A percentile compares a stretch with the other conserved stretches of the same genome.
These are phyloP conservation scores for Orius insidiosus DNA, from an alignment of 1,140 invertebrate species.

Conservation along the genomic window DNA sequence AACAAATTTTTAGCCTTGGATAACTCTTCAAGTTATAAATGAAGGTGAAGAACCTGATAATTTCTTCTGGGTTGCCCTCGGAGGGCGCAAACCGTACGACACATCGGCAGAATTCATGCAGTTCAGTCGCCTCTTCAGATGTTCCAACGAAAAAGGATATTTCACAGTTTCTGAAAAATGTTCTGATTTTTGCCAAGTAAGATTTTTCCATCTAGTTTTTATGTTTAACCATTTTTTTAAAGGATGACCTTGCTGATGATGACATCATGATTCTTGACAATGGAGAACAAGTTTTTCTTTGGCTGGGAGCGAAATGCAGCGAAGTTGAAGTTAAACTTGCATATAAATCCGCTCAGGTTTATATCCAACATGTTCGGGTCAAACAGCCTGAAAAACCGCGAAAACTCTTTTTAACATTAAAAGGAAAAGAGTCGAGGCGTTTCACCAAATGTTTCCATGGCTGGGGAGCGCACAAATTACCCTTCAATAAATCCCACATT, in stretches of 20 bases:
- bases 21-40: slow-evolving; percentile 67
- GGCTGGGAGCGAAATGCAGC: slow-evolving; percentile 88
- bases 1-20: slow-evolving; percentile 43
- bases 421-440: slow-evolving; percentile 85
- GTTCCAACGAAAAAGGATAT: slow-evolving; percentile 98
- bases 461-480: slow-evolving; percentile 66
- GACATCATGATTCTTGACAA: slow-evolving; percentile 99
- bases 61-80: slow-evolving; percentile 95
- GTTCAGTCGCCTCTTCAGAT: slow-evolving; percentile 86
- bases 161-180: slow-evolving; percentile 99
- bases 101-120: slow-evolving; percentile 84
- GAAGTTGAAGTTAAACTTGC: slow-evolving; percentile 98
- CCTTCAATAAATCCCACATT: slow-evolving; percentile 29
- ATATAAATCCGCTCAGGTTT: slow-evolving; percentile 94
- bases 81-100: slow-evolving; percentile 85
- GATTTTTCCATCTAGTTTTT: background rate
- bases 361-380: slow-evolving; percentile 90
- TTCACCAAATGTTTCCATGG: slow-evolving; percentile 99
- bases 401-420: slow-evolving; percentile 90
- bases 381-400: slow-evolving; percentile 84
- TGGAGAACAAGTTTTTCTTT: slow-evolving; percentile 93
- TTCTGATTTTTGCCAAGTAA: slow-evolving; percentile 96
- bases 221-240: slow-evolving; percentile 11
- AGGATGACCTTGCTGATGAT: slow-evolving; percentile 98
- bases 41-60: slow-evolving; percentile 98